Evolutionary conservation across 2,888 invertebrate species (phyloP).

Genomic region (Leptura quadrifasciata): DNA sequence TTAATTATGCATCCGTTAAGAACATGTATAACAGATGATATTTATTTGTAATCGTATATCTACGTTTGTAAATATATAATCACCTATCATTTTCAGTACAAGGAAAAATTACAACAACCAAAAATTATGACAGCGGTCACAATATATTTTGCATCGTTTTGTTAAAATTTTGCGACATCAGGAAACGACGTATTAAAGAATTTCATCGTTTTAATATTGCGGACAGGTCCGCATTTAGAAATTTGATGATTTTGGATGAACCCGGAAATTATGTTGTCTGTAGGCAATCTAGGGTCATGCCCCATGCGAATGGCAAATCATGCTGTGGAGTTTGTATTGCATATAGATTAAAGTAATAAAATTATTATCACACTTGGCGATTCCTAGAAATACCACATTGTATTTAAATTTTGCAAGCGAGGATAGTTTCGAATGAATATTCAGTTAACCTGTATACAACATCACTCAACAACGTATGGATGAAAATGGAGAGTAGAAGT

Average conservation of each 20-base stretch:
- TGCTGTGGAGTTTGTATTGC: too few relatives aligned
- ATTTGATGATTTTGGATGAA: neutral
- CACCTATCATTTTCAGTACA: slow-evolving; percentile 9
- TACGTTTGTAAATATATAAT: neutral
- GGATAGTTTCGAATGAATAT: too few relatives aligned
- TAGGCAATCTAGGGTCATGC: too few relatives aligned
- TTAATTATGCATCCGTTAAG: slow-evolving; percentile 3
- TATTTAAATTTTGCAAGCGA: too few relatives aligned
- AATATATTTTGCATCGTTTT: neutral
- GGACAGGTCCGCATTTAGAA: neutral
- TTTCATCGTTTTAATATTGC: neutral
- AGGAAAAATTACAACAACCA: slow-evolving; percentile 4
- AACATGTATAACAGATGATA: neutral
- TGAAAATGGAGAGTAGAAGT: too few relatives aligned
- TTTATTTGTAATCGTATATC: neutral
- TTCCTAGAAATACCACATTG: too few relatives aligned
- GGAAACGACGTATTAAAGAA: slow-evolving; percentile 9
- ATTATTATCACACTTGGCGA: too few relatives aligned
- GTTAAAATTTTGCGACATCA: neutral
- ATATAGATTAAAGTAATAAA: too few relatives aligned
- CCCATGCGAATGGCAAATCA: too few relatives aligned
- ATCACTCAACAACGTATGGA: too few relatives aligned
- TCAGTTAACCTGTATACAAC: too few relatives aligned
- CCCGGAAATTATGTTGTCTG: too few relatives aligned
- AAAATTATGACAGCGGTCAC: slow-evolving; percentile 24